Evolutionary conservation across 2,888 invertebrate species (phyloP).

Genomic region (Pharmacophagus antenor): DNA sequence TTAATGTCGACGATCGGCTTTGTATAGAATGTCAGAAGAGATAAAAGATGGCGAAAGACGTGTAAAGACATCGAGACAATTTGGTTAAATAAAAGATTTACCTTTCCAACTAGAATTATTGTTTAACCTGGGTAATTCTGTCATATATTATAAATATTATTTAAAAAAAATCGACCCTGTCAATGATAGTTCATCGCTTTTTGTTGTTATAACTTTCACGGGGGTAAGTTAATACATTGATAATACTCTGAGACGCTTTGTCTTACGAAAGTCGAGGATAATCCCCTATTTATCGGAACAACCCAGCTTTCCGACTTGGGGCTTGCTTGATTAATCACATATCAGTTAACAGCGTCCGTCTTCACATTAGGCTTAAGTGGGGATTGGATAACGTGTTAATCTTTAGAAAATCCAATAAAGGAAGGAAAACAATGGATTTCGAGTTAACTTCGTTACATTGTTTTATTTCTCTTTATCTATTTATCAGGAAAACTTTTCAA

Average conservation of each 20-base stretch:
- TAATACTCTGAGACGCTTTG: constrained; percentile 22
- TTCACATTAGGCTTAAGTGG: constrained; percentile 36
- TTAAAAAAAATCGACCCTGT: too few relatives aligned
- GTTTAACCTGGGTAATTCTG: too few relatives aligned
- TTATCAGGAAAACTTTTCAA: not conserved
- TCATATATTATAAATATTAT: too few relatives aligned
- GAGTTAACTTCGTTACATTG: not conserved
- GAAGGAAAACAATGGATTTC: constrained; percentile 5
- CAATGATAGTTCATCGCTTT: not conserved
- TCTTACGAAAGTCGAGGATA: constrained; percentile 30
- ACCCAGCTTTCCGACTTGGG: constrained; percentile 34
- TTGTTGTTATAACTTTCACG: not conserved
- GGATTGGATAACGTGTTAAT: constrained; percentile 29
- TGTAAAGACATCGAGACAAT: too few relatives aligned
- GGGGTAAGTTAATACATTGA: constrained; percentile 21
- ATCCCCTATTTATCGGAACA: constrained; percentile 34
- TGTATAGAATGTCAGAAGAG: too few relatives aligned
- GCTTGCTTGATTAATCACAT: constrained; percentile 42
- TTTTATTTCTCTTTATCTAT: not conserved
- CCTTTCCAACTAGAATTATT: too few relatives aligned
- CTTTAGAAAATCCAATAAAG: constrained; percentile 4
- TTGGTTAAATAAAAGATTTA: too few relatives aligned
- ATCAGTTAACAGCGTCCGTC: constrained; percentile 40
- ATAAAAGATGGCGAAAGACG: too few relatives aligned
- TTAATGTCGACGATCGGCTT: too few relatives aligned